These are phyloP conservation scores for Syndactyla subalaris DNA, from an alignment of 2,797 vertebrate genomes.

Conservation along the genomic window DNA sequence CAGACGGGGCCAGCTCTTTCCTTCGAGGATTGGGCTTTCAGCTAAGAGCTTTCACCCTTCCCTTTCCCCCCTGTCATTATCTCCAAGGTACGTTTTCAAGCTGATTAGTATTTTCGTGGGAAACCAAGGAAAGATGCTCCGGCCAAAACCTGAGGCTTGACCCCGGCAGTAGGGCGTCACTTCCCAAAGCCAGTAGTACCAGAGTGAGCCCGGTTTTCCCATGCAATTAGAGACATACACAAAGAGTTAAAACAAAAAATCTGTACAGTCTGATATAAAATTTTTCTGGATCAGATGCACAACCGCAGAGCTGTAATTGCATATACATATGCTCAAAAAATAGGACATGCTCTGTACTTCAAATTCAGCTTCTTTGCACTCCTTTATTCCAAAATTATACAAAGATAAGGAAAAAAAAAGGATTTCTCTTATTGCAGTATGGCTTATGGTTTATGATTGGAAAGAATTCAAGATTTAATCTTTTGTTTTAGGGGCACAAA, in stretches of 20 bases:
- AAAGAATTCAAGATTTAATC: not conserved
- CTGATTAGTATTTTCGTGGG: fast-evolving
- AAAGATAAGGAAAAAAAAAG: not conserved
- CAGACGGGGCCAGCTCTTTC: not conserved
- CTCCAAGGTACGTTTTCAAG: not conserved
- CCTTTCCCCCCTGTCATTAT: fast-evolving
- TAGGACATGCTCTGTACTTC: not conserved
- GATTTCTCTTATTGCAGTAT: not conserved
- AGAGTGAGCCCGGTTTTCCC: fast-evolving
- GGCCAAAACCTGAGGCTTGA: not conserved
- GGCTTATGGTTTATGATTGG: not conserved
- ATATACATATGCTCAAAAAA: conserved; percentile 21
- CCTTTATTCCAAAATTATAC: not conserved
- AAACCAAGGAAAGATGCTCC: not conserved
- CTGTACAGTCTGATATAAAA: not conserved
- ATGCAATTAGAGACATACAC: not conserved
- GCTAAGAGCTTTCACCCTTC: not conserved
- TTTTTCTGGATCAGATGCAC: conserved; percentile 29
- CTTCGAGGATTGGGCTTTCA: not conserved
- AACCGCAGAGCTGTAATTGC: conserved; percentile 22
- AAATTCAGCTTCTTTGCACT: not conserved
- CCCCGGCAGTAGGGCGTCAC: fast-evolving
- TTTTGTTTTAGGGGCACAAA: not conserved
- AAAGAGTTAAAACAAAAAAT: conserved; percentile 44
- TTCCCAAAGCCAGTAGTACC: not conserved